These are phyloP conservation scores for Trissolcus basalis DNA, from an alignment of 1,140 invertebrate species.

Conservation along the genomic window DNA sequence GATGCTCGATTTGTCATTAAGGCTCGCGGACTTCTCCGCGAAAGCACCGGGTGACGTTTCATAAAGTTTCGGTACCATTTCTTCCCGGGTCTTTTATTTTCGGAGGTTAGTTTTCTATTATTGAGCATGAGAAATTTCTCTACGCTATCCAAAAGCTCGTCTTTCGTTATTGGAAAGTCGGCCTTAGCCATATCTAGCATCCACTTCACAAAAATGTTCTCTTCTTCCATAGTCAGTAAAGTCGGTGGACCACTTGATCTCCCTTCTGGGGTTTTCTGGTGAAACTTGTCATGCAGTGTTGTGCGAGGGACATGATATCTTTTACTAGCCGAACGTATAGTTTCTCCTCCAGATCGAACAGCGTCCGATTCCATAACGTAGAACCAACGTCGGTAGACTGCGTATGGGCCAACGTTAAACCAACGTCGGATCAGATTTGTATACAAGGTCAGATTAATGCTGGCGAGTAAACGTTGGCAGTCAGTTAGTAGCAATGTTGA, in stretches of 20 bases:
- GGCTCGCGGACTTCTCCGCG: background rate
- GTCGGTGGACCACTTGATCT: background rate
- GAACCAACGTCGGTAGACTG: no score
- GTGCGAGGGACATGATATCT: background rate
- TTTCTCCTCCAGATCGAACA: background rate
- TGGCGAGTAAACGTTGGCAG: no score
- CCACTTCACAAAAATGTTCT: background rate
- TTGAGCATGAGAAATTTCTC: no score
- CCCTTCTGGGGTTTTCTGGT: background rate
- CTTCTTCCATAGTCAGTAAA: background rate
- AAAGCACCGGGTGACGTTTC: background rate
- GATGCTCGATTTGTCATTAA: background rate
- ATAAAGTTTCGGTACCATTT: background rate
- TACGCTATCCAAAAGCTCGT: no score
- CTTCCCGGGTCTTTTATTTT: background rate
- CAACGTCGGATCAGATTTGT: no score
- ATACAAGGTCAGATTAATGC: no score
- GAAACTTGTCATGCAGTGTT: background rate
- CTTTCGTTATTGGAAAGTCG: no score
- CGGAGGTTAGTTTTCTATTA: background rate
- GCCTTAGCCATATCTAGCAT: background rate
- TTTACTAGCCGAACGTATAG: background rate
- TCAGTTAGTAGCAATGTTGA: no score
- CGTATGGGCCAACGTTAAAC: no score
- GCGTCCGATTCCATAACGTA: no score